Evolutionary conservation across 2,888 invertebrate genomes (phyloP), one percentile per base, ranked within the genome.

Genomic region (Branchellion lobata): DNA sequence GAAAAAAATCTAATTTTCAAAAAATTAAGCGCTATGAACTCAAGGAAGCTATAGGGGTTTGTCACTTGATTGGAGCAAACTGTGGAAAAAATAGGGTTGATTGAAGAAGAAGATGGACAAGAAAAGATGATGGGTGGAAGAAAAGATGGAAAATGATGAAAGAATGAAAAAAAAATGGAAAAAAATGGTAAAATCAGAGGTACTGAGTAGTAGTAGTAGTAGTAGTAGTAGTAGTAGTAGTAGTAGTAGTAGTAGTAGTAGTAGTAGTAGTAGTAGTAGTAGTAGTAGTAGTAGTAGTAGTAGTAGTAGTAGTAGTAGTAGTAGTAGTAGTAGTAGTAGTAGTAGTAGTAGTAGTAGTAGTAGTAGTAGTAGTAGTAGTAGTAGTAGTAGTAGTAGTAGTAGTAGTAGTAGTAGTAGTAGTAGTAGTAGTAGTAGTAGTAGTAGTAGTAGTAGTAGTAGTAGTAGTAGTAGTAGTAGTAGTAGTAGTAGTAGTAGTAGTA

Each of bases 261-360:
- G 24, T 24, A 57, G 24, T 24, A 57, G 24, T 57, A 57, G 24
- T 57, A 57, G 24, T 57, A 57, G 24, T 57, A 57, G 24, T 57
- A 57, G 24, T 57, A 57, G 24, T 57, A 57, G 24, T 57, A 57
- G 24, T 57, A 57, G 24, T 57, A 57, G 40, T 40, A 57, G 24
- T 57, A 57, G 24, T 57, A 57, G 24, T 57, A 57, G 24, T 57
- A 57, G 24, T 57, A 57, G 24, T 57, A 57, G 24, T 57, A 57
- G 24, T 57, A 57, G 24, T 57, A 57, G 24, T 57, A 57, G 24
- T 57, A 57, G 24, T 57, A 57, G 24, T 57, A 57, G 24, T 57
- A 57, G 24, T 57, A 57, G 24, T 57, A 57, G 24, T 57, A 57
- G 24, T 57, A 57, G 24, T 24, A 57, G 24, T 24, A 57, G 24